Percentiles rank a stretch among this genome's conserved stretches.
phyloP scores from a whole-genome alignment of 2,113 vertebrate species.

The Pygoscelis adeliae region DNA sequence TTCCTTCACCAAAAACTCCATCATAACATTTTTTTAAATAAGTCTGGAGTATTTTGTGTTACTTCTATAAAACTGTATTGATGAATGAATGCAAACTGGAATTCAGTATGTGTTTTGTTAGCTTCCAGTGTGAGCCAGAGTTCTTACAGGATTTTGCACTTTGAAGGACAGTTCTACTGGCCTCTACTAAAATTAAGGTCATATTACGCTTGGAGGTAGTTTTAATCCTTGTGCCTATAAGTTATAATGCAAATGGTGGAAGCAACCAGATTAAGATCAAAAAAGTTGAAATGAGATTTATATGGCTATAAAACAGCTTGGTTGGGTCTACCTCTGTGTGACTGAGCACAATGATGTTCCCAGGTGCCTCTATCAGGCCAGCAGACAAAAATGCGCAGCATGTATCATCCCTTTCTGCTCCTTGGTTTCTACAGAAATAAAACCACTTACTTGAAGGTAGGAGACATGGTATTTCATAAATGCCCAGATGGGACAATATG shows the following conservation, averaged over 20 bases:
- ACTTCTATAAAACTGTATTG: not conserved
- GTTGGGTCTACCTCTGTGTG: not conserved
- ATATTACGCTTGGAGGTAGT: not conserved
- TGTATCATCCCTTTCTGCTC: not conserved
- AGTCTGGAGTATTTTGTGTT: not conserved
- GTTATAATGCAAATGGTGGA: not conserved
- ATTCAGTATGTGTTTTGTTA: not conserved
- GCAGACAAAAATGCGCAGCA: not conserved
- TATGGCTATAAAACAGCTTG: not conserved
- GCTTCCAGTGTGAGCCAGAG: rapidly evolving
- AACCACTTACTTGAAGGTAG: not conserved
- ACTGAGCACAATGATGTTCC: not conserved
- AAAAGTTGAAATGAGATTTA: not conserved
- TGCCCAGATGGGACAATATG: not conserved
- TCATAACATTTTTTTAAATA: not conserved
- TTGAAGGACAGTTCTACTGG: not conserved
- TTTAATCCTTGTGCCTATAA: not conserved
- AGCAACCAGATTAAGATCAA: not conserved
- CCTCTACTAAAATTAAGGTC: not conserved
- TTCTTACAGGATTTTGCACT: not conserved
- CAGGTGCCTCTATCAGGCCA: not conserved
- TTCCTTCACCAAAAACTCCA: not conserved
- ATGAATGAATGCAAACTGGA: not conserved
- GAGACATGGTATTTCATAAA: not conserved
- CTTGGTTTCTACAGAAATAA: not conserved